These are phyloP conservation scores for Sisyra nigra DNA, from an alignment of 2,888 invertebrate genomes.

Conservation along the genomic window DNA sequence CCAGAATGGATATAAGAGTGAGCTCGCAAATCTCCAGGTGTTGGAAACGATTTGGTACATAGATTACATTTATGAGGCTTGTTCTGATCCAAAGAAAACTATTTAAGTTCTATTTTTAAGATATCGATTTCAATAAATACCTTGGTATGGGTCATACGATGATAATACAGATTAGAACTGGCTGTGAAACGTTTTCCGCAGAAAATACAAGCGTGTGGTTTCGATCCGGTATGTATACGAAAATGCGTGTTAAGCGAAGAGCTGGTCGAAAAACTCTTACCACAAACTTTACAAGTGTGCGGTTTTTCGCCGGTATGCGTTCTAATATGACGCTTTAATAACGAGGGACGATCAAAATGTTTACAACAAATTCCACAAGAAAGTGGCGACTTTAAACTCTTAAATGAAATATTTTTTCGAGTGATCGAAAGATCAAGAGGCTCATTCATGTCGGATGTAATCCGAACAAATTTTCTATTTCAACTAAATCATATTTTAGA, in stretches of 20 bases:
- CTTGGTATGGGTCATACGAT: slow-evolving; percentile 91
- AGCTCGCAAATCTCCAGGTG: slow-evolving; percentile 53
- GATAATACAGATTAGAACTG: slow-evolving; percentile 85
- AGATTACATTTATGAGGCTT: slow-evolving; percentile 56
- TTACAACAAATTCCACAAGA: slow-evolving; percentile 80
- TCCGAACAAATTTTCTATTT: too few relatives aligned
- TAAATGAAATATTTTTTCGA: too few relatives aligned
- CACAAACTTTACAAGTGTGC: slow-evolving; percentile 82
- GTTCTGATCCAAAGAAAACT: slow-evolving; percentile 29
- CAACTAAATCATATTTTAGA: too few relatives aligned
- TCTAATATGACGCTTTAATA: slow-evolving; percentile 79
- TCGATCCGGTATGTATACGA: slow-evolving; percentile 81
- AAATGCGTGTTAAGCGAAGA: slow-evolving; percentile 84
- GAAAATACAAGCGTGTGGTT: slow-evolving; percentile 75
- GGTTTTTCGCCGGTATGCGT: slow-evolving; percentile 94
- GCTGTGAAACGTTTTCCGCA: slow-evolving; percentile 88
- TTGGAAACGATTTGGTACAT: slow-evolving; percentile 56
- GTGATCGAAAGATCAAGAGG: too few relatives aligned
- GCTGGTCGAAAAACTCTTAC: slow-evolving; percentile 84
- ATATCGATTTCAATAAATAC: slow-evolving; percentile 30
- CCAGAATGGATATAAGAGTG: slow-evolving; percentile 60
- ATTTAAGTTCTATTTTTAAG: not conserved
- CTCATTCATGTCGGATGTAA: too few relatives aligned
- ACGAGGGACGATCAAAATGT: slow-evolving; percentile 79
- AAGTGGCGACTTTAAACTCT: too few relatives aligned